Evolutionary conservation across 2,113 vertebrate species (phyloP).

Genomic region (Odocoileus virginianus): DNA sequence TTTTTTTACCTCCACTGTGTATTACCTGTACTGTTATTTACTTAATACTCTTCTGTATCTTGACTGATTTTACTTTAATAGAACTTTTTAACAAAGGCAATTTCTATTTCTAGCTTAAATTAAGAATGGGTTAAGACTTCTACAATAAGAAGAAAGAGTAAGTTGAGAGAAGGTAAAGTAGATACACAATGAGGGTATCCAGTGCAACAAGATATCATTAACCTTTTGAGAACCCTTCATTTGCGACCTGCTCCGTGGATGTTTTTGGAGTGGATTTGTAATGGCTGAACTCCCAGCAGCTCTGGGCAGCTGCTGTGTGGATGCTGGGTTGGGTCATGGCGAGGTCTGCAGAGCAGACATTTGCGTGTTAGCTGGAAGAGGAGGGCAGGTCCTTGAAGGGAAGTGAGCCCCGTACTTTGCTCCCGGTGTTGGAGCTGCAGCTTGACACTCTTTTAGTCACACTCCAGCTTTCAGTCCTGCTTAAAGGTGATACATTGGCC

Average conservation of each 20-base stretch:
- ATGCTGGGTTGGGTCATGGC: rapidly evolving
- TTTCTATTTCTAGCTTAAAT: background rate
- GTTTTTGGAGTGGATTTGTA: background rate
- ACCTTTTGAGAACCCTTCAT: background rate
- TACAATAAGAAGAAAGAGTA: background rate
- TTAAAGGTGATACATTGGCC: background rate
- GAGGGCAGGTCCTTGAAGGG: background rate
- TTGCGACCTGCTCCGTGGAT: background rate
- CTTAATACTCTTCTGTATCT: background rate
- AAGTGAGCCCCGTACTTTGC: rapidly evolving
- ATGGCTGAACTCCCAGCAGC: rapidly evolving
- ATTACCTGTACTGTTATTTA: background rate
- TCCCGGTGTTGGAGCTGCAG: rapidly evolving
- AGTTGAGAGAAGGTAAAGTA: background rate
- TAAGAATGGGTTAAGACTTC: background rate
- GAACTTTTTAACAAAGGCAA: background rate
- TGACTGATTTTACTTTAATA: background rate
- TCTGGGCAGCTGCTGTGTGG: rapidly evolving
- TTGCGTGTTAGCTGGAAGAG: background rate
- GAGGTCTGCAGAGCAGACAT: too few relatives aligned
- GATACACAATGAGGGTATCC: background rate
- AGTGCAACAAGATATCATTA: rapidly evolving
- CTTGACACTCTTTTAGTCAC: rapidly evolving
- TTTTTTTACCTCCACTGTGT: background rate
- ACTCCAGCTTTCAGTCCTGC: background rate